phyloP scores from a whole-genome alignment of 2,113 vertebrate species.

The Nymphicus hollandicus region DNA sequence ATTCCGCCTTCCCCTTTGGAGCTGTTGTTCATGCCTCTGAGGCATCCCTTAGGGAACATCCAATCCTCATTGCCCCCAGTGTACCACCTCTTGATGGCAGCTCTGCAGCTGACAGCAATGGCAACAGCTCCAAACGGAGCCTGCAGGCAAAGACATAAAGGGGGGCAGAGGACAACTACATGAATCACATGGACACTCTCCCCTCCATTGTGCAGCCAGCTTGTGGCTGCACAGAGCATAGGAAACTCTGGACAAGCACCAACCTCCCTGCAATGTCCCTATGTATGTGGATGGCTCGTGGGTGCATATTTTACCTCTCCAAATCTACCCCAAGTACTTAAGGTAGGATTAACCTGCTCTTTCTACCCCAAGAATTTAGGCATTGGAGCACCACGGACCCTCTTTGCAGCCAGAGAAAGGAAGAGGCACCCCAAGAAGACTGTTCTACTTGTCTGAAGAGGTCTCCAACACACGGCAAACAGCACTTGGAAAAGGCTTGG shows the following conservation, averaged over 20 bases:
- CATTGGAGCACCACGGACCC: neutral
- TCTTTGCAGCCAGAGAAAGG: neutral
- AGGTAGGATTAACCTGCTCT: neutral
- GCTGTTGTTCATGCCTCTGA: neutral
- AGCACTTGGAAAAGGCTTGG: neutral
- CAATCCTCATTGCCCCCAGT: neutral
- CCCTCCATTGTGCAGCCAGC: accelerated
- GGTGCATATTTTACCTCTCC: neutral
- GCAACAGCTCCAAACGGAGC: neutral
- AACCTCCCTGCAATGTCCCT: neutral
- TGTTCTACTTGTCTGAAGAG: neutral
- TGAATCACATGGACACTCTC: accelerated
- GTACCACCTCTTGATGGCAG: neutral
- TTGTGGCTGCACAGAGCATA: neutral
- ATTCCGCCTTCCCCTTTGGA: neutral
- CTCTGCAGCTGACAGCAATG: neutral
- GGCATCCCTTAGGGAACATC: neutral
- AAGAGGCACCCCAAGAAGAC: neutral
- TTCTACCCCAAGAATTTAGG: neutral
- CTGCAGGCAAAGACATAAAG: neutral
- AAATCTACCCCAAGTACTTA: neutral
- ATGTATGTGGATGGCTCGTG: neutral
- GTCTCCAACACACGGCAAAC: neutral
- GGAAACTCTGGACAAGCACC: neutral
- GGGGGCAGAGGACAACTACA: neutral